Conservation (phyloP, 1,140 invertebrate genomes). For the Tigriopus japonicus region DNA sequence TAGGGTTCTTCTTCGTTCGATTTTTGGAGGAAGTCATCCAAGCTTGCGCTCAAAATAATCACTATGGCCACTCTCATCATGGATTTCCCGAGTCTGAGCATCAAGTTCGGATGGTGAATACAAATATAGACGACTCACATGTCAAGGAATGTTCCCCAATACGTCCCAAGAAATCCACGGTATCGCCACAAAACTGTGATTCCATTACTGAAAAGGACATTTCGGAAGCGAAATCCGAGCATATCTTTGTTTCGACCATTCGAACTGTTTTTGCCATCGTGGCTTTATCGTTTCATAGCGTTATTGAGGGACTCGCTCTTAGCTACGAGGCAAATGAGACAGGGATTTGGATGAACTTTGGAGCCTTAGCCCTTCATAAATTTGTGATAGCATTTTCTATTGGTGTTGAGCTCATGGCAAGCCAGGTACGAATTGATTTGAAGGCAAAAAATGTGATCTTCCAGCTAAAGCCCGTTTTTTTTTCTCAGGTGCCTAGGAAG, state of each 20-base stretch:
- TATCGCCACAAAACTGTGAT: too few species aligned
- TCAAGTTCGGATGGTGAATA: too few species aligned
- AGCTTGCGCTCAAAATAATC: slow-evolving; percentile 33
- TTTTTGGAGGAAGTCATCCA: slow-evolving; percentile 54
- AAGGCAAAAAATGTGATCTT: neutral
- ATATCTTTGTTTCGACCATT: too few species aligned
- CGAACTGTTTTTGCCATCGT: slow-evolving; percentile 55
- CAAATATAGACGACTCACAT: too few species aligned
- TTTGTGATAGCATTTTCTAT: slow-evolving; percentile 72
- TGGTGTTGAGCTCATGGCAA: slow-evolving; percentile 51
- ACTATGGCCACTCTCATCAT: too few species aligned
- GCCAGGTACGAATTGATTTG: slow-evolving; percentile 22
- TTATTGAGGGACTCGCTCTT: slow-evolving; percentile 77
- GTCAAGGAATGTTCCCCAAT: too few species aligned
- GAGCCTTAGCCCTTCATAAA: slow-evolving; percentile 68
- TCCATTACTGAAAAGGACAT: too few species aligned
- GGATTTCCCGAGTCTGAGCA: too few species aligned
- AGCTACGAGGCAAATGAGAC: slow-evolving; percentile 46
- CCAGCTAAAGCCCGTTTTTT: neutral
- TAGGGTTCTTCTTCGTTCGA: slow-evolving; percentile 65
- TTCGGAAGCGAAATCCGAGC: too few species aligned
- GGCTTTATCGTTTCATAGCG: slow-evolving; percentile 69
- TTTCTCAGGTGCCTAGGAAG: neutral
- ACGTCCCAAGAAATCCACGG: too few species aligned
- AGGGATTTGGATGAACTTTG: slow-evolving; percentile 54